Percentiles rank a stretch among this genome's conserved stretches.
phyloP scores from a whole-genome alignment of 2,797 vertebrate genomes.

The Acipenser oxyrinchus region DNA sequence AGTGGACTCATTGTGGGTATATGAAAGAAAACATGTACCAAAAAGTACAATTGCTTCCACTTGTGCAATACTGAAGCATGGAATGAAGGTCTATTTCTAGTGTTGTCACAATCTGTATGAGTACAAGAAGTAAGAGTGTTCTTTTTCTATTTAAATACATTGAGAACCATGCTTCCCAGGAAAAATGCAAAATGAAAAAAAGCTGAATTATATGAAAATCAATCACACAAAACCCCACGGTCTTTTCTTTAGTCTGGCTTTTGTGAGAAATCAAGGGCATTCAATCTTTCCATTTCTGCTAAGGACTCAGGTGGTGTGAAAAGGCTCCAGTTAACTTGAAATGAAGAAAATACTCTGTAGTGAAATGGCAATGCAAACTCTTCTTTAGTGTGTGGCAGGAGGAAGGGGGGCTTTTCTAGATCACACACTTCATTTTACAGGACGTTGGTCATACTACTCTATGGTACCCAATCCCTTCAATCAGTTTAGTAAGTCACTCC shows the following conservation, averaged over 20 bases:
- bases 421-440: no score
- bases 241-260: constrained; percentile 8
- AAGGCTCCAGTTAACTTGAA: constrained; percentile 10
- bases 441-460: no score
- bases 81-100: neutral
- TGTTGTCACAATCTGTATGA: neutral
- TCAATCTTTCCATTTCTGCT: constrained; percentile 19
- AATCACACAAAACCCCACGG: no score
- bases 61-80: neutral
- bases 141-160: neutral
- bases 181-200: constrained; percentile 5
- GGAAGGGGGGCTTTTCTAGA: no score
- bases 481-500: no score
- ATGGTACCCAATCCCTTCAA: no score
- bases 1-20: neutral
- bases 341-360: no score
- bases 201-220: neutral
- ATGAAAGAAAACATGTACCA: neutral
- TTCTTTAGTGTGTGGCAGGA: no score
- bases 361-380: no score
- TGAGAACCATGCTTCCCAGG: neutral
- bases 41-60: neutral
- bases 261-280: neutral
- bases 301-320: constrained; percentile 15
- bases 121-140: no score